Percentiles rank a stretch among this genome's conserved stretches.
Conservation (phyloP, 1,140 invertebrate genomes). For the Drosophila arizonae region DNA sequence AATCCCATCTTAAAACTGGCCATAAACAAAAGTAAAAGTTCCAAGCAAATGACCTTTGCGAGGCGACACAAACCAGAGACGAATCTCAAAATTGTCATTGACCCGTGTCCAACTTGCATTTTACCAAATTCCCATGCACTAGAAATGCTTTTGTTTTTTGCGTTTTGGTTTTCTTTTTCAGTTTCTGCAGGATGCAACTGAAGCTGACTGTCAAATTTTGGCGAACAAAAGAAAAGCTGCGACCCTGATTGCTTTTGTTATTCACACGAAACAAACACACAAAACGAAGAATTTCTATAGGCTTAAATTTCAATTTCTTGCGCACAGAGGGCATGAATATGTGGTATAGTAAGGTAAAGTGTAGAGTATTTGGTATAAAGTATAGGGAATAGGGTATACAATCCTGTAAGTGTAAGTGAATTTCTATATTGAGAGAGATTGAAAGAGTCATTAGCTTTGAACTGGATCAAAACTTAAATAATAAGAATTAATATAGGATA, state of each 20-base stretch:
- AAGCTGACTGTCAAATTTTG: conserved; percentile 12
- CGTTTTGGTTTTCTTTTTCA: background rate
- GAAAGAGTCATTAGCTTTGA: too few relatives aligned
- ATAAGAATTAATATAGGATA: too few relatives aligned
- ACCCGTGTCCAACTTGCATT: conserved; percentile 21
- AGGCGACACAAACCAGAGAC: background rate
- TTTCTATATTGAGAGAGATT: too few relatives aligned
- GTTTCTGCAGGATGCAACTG: conserved; percentile 1
- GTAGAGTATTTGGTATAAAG: background rate
- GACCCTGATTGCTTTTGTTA: conserved; percentile 5
- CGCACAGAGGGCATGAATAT: background rate
- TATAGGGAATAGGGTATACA: too few relatives aligned
- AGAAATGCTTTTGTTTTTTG: conserved; percentile 15
- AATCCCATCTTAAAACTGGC: background rate
- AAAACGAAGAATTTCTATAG: conserved; percentile 9
- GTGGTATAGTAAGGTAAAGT: background rate
- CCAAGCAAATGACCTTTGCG: conserved; percentile 12
- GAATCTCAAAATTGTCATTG: conserved; percentile 14
- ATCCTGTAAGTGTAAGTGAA: too few relatives aligned
- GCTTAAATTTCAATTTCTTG: conserved; percentile 3
- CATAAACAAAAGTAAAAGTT: conserved; percentile 14
- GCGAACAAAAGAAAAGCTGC: conserved; percentile 11
- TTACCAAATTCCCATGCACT: conserved; percentile 4
- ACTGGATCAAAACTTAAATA: too few relatives aligned
- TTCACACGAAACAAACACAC: conserved; percentile 10